Evolutionary conservation across 2,113 vertebrate species (phyloP), one percentile per base, ranked within the genome.

Genomic region (Brevimyrus niger): DNA sequence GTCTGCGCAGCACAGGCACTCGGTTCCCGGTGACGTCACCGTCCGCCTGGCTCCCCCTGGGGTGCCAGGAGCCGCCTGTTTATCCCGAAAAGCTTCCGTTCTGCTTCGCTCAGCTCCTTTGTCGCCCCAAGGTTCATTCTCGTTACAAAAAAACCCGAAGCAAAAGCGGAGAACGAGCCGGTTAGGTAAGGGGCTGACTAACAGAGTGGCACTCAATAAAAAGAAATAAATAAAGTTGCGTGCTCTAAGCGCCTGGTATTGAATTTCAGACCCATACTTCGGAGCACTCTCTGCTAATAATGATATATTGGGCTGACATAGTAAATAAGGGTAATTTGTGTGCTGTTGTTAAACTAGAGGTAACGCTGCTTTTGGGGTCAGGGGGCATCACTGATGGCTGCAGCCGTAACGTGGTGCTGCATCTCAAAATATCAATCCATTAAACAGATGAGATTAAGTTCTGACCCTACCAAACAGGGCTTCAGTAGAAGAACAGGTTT

Each of bases 201-300:
- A 82, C 76, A 1, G 10, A 84, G 44, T 47, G 9, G 19, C 82
- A 84, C 82, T 84, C 82, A 84, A 47, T 84, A 46, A 47, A 84
- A 84, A 44, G 0, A 84, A 80, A 80, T 80, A 84, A 84, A 84
- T 44, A n/a, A 84, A 84, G 21, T 23, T 11, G 38, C 44, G 82
- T 9, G 11, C 44, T 21, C 82, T 46, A 84, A 84, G 38, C 44
- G 82, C 38, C 44, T 19, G 3, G 82, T 46, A 46, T 47, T 84
- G 42, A 84, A 84, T 84, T 84, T 84, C 82, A 46, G 82, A 84
- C 44, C 44, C 38, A 84, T 47, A 84, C 82, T 84, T n/a, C n/a
- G 44, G 44, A 23, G 82, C 82, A 84, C 44, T 80, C 31, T 76
- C 35, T 42, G 31, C 73, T 80, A 42, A 80, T 80, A 80, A 80